Conservation (phyloP, 2,888 invertebrate species). For the Sminthurides aquaticus region DNA sequence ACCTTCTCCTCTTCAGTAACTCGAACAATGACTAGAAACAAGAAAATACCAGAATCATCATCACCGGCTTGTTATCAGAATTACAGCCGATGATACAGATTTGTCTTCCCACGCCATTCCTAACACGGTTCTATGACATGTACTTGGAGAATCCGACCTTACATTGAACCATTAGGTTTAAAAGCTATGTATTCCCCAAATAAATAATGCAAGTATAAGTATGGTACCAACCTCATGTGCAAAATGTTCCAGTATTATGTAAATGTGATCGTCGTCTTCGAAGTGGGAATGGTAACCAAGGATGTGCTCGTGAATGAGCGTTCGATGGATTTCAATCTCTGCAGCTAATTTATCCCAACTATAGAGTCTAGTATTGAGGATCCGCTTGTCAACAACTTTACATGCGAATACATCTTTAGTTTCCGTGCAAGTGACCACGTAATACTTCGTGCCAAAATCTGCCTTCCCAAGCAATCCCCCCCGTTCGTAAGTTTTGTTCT, state of each 20-base stretch:
- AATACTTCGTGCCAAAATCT: slow-evolving; percentile 57
- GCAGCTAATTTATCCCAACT: slow-evolving; percentile 96
- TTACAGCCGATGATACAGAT: too few species aligned
- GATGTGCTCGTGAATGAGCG: slow-evolving; percentile 77
- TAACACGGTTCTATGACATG: too few species aligned
- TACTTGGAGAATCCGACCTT: not conserved
- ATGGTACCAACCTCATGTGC: slow-evolving; percentile 85
- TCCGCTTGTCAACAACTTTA: slow-evolving; percentile 94
- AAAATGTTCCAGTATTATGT: slow-evolving; percentile 91
- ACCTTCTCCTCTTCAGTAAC: slow-evolving; percentile 88
- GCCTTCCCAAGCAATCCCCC: slow-evolving; percentile 80
- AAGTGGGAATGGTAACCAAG: slow-evolving; percentile 93
- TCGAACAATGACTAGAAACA: slow-evolving; percentile 95
- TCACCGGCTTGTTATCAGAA: too few species aligned
- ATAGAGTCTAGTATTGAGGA: slow-evolving; percentile 80
- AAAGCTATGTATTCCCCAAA: too few species aligned
- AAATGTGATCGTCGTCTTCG: slow-evolving; percentile 85
- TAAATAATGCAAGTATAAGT: too few species aligned
- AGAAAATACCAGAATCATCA: too few species aligned
- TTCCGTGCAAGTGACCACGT: slow-evolving; percentile 53
- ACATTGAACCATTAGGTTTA: not conserved
- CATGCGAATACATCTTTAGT: slow-evolving; percentile 80
- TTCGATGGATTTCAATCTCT: slow-evolving; percentile 91
- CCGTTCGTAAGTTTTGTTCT: slow-evolving; percentile 69
- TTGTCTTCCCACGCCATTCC: too few species aligned